A percentile compares a stretch with the other conserved stretches of the same genome.
Conservation (phyloP, 53 echinoderm and acorn worm species). For the Apostichopus leukothele region DNA sequence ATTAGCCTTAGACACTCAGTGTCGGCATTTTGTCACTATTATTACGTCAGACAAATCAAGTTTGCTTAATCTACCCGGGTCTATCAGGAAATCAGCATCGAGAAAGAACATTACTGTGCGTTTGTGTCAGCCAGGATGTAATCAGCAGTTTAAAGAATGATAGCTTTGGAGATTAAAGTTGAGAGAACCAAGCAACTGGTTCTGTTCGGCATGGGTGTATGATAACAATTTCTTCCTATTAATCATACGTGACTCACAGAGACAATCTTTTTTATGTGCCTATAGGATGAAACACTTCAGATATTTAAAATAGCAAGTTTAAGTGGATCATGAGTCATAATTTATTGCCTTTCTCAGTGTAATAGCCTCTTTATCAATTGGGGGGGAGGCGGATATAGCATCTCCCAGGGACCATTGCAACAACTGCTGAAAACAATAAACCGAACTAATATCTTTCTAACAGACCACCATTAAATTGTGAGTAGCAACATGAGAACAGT, state of each 20-base stretch:
- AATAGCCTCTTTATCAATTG: no score
- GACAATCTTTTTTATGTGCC: neutral
- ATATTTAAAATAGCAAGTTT: neutral
- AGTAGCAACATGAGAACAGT: no score
- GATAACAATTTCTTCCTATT: conserved; percentile 31
- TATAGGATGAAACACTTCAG: conserved; percentile 2
- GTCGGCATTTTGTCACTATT: no score
- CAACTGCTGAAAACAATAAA: no score
- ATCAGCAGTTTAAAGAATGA: conserved; percentile 2
- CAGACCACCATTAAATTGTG: no score
- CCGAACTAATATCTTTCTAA: no score
- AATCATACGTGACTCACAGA: neutral
- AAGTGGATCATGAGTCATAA: neutral
- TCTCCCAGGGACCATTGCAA: no score
- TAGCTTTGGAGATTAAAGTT: neutral
- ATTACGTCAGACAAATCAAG: neutral
- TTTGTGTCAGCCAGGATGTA: conserved; percentile 1
- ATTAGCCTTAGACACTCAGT: no score
- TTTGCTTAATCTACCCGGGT: neutral
- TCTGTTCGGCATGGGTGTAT: conserved; percentile 16
- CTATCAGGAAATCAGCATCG: neutral
- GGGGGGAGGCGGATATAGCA: no score
- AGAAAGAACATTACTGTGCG: neutral
- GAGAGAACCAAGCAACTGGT: neutral
- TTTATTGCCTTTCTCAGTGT: neutral